Evolutionary conservation across 2,888 invertebrate species (phyloP), one percentile per base, ranked within the genome.

Genomic region (Caenorhabditis wallacei): DNA sequence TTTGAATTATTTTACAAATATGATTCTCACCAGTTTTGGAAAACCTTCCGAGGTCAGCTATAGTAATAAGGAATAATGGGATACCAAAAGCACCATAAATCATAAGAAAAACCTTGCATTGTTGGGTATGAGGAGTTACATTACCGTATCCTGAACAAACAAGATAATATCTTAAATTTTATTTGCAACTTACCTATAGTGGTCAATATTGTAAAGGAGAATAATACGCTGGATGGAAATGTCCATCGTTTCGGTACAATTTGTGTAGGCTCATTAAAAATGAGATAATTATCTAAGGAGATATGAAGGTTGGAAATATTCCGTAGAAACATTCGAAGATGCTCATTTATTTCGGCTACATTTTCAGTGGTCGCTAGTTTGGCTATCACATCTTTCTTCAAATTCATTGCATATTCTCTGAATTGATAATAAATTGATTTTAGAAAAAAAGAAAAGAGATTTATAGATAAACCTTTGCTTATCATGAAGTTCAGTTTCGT

Each of bases 151-250:
- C 90, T 89, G 11, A 59, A 82, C 16, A 8, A 11, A 43, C 3
- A 5, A 43, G 51, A n/a, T n/a, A n/a, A n/a, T n/a, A n/a, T n/a
- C n/a, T n/a, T n/a, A n/a, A n/a, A n/a, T n/a, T n/a, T n/a, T n/a
- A n/a, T n/a, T n/a, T n/a, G n/a, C n/a, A n/a, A n/a, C 46, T 46
- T 54, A 87, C 89, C 89, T 64, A 90, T 90, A 16, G 90, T 90
- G 13, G 90, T 90, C 5, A 90, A 81, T 78, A 91, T 90, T n/a
- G 91, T 91, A 78, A 90, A 91, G 4, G 90, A 85, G 68, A 91
- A 91, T 0, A 91, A 79, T 4, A 91, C 88, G 68, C 91, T 89
- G 5, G 89, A 85, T 18, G 89, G 86, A 43, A 82, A 90, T 1
- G 90, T 90, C 90, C 90, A 90, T 53, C 90, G 80, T 53, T 89